These are phyloP conservation scores for Muricea muricata DNA, from an alignment of 92 coral and sea anemone species.

Conservation along the genomic window DNA sequence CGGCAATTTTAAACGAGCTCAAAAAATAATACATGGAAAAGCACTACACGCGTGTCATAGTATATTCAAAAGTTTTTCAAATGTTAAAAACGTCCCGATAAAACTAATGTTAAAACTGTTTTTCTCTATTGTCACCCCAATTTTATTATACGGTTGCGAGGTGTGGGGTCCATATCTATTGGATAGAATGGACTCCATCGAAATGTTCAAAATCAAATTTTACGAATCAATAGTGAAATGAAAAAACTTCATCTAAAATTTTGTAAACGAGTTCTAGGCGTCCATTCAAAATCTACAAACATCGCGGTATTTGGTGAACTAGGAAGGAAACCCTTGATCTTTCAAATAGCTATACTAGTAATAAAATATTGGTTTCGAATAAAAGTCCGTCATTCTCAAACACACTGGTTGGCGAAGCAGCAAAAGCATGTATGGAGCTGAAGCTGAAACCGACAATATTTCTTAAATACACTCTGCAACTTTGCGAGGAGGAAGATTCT, in stretches of 20 bases:
- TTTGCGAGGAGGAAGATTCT: too few species aligned
- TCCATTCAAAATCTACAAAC: background rate
- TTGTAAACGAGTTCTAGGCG: background rate
- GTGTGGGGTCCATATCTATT: conserved; percentile 2
- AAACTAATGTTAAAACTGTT: background rate
- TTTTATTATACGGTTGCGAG: conserved; percentile 18
- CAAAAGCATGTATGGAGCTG: too few species aligned
- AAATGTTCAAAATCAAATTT: too few species aligned
- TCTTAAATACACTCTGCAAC: too few species aligned
- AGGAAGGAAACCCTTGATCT: background rate
- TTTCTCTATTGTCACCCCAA: background rate
- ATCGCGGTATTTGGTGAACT: background rate
- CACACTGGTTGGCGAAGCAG: too few species aligned
- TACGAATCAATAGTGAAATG: too few species aligned
- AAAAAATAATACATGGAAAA: background rate
- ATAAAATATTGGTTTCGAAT: too few species aligned
- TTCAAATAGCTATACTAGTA: too few species aligned
- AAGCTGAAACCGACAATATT: too few species aligned
- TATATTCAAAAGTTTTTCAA: too few species aligned
- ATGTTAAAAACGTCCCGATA: too few species aligned
- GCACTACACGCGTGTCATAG: background rate
- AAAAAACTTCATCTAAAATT: conserved; percentile 17
- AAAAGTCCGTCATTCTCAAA: too few species aligned
- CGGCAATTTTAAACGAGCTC: background rate
- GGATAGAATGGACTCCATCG: background rate